A percentile compares a stretch with the other conserved stretches of the same genome.
phyloP scores from a whole-genome alignment of 2,797 vertebrate species.

The Pitangus sulphuratus region DNA sequence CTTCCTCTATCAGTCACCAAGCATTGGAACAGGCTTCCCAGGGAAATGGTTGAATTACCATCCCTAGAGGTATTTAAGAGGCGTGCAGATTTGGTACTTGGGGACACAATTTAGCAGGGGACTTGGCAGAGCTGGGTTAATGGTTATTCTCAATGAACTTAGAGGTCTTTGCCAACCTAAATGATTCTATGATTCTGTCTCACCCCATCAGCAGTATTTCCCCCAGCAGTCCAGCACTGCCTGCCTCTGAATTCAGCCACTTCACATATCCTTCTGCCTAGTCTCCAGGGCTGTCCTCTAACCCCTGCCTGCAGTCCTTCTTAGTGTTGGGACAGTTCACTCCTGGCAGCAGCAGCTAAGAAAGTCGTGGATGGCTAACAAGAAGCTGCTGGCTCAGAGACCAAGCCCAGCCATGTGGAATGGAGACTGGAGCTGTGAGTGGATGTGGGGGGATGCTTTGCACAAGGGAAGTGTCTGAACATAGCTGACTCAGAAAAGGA shows the following conservation, averaged over 20 bases:
- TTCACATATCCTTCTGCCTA: too few species aligned
- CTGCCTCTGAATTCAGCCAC: neutral
- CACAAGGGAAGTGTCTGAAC: neutral
- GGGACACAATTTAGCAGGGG: neutral
- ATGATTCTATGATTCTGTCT: neutral
- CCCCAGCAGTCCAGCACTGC: neutral
- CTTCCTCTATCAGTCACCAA: neutral
- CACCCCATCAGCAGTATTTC: neutral
- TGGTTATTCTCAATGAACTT: neutral
- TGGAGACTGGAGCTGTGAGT: neutral
- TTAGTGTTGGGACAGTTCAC: neutral
- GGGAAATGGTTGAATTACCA: neutral
- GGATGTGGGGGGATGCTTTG: neutral
- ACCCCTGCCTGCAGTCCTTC: neutral
- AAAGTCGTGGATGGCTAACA: neutral
- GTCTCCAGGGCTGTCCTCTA: neutral
- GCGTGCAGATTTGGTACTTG: neutral
- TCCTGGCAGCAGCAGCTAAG: neutral
- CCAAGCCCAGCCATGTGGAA: rapidly evolving
- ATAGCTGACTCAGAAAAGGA: neutral
- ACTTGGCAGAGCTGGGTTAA: neutral
- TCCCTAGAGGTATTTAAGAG: neutral
- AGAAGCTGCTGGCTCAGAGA: neutral
- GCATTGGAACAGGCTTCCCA: neutral
- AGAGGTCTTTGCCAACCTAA: neutral